A percentile compares a stretch with the other conserved stretches of the same genome.
These are phyloP conservation scores for Solenodon paradoxus DNA, from an alignment of 2,113 vertebrate species.

Conservation along the genomic window DNA sequence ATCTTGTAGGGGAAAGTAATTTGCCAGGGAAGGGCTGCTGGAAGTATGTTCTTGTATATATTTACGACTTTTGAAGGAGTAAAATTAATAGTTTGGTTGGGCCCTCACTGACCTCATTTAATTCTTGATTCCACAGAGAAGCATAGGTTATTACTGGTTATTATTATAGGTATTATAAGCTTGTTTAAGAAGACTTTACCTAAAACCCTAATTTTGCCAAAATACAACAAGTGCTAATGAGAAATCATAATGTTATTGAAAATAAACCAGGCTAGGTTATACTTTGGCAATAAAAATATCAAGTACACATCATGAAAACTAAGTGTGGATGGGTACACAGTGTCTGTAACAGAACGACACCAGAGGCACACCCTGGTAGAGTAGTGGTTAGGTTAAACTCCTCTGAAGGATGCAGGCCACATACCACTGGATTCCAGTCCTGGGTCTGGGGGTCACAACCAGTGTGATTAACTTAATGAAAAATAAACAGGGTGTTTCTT, in stretches of 20 bases:
- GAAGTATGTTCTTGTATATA: not conserved
- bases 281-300: not conserved
- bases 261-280: not conserved
- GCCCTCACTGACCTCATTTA: not conserved
- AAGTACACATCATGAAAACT: not conserved
- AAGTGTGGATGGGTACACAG: not conserved
- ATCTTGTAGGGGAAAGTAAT: not conserved
- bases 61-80: not conserved
- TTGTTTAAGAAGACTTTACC: not conserved
- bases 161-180: rapidly evolving
- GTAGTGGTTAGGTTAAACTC: too few relatives aligned
- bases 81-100: not conserved
- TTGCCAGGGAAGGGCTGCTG: not conserved
- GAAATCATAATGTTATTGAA: not conserved
- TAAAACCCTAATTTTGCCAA: not conserved
- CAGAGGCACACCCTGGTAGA: too few relatives aligned
- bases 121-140: not conserved
- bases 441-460: too few relatives aligned
- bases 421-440: too few relatives aligned
- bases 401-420: too few relatives aligned
- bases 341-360: not conserved
- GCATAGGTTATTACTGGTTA: not conserved
- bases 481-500: too few relatives aligned
- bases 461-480: too few relatives aligned
- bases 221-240: not conserved